Evolutionary conservation across 2,888 invertebrate genomes (phyloP), one percentile per base, ranked within the genome.

Genomic region (Drosophila borealis): DNA sequence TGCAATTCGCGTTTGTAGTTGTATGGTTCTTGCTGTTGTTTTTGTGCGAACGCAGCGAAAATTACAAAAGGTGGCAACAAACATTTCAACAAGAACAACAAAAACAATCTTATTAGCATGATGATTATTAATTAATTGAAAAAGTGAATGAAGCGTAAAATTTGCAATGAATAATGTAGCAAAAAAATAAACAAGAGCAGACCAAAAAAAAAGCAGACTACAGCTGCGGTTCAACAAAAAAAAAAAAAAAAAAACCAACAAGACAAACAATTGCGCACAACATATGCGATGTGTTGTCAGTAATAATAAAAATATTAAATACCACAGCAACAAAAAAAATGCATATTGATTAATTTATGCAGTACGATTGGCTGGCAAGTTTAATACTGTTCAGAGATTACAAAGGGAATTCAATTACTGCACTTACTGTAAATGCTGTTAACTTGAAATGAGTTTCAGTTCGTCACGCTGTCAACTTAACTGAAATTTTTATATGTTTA

Each of bases 71-170:
- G 51, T 61, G 61, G 45, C 49, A 71, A 25, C 42, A 66, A 62
- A 44, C 44, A 61, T 37, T 54, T 45, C 60, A 54, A 4, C 48
- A 68, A 37, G 29, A 60, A 46, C 51, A 63, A 51, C 70, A 67
- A 53, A 49, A 66, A 45, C 55, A 69, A 70, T 55, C 74, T 85
- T 88, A 84, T 84, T 84, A 84, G 83, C 87, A 80, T 83, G 83
- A 74, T 86, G 83, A 83, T 88, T 86, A 84, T 86, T 84, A 84
- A 86, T 84, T 84, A 84, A 84, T 84, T 84, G 74, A 75, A 84
- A 81, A 80, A 74, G 61, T 86, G 89, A 88, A 84, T 86, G 83
- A 83, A 86, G 88, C 83, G 80, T 83, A 71, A 83, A 83, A 83
- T 82, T 88, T 80, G 86, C 83, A 83, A 82, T 83, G 80, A 86